These are phyloP conservation scores for Leptarthrus brevirostris DNA, from an alignment of 2,888 invertebrate genomes.

Conservation along the genomic window DNA sequence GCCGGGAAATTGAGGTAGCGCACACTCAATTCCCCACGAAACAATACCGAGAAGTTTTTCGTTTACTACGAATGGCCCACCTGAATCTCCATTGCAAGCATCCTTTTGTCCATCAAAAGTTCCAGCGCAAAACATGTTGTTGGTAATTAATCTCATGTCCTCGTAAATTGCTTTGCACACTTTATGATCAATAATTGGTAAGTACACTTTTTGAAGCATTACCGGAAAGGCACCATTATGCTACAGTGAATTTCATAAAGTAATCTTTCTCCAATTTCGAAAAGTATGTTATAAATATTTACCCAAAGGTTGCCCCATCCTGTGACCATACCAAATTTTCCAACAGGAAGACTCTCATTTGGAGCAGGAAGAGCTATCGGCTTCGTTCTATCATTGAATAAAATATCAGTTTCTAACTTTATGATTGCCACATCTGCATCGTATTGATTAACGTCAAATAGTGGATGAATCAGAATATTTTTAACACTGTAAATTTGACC, in stretches of 20 bases:
- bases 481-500: conserved; percentile 65
- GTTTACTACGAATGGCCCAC: conserved; percentile 50
- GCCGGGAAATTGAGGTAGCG: conserved; percentile 49
- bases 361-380: conserved; percentile 63
- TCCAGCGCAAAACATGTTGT: conserved; percentile 53
- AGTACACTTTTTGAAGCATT: conserved; percentile 40
- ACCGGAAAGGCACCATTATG: conserved; percentile 36
- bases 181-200: conserved; percentile 38
- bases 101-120: conserved; percentile 45
- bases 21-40: conserved; percentile 51
- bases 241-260: neutral
- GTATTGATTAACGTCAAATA: conserved; percentile 61
- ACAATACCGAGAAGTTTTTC: conserved; percentile 49
- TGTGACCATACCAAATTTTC: conserved; percentile 33
- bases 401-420: conserved; percentile 66
- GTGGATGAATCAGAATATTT: conserved; percentile 65
- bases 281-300: too few species aligned
- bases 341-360: conserved; percentile 51
- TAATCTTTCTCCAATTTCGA: too few species aligned
- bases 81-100: conserved; percentile 54
- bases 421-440: conserved; percentile 70
- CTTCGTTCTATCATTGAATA: conserved; percentile 62
- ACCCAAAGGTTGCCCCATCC: conserved; percentile 51
- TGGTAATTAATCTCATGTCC: conserved; percentile 12
- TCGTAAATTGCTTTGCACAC: conserved; percentile 36